Evolutionary conservation across 92 coral and sea anemone species (phyloP), one percentile per base, ranked within the genome.

Genomic region (Diadumene lineata): DNA sequence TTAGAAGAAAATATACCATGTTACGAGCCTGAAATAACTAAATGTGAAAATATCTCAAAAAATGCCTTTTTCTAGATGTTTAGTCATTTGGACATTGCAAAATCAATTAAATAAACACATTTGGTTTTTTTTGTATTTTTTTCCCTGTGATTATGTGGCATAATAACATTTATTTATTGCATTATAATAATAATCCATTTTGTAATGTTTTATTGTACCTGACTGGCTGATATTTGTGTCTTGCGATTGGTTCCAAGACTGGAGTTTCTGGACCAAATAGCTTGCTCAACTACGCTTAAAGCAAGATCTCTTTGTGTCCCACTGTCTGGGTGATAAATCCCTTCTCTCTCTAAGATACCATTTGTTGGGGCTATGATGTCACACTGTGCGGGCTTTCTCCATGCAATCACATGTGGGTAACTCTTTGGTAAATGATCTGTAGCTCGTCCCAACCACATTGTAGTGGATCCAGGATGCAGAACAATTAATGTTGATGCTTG

Each of bases 401-500:
- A 85, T 0, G 97, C 98, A 71, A 94, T 78, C 19, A 92, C 98
- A 69, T 94, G 98, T n/a, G 94, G 97, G 77, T 88, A 84, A 70
- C 97, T 94, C 72, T 88, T 89, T 28, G 98, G 98, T 23, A 84
- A 63, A 81, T 94, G 96, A 70, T 94, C 98, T 48, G 97, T 94
- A 43, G 98, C 98, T 75, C 98, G 94, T 7, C 97, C 98, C 23
- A 94, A 77, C 98, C 98, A 94, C 60, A 94, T 33, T 32, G 92
- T 88, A 2, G 96, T 92, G 57, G 98, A 94, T 25, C 98, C 98
- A 74, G 98, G 98, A 64, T 94, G 98, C 64, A 94, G 92, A 24
- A 94, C 90, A 19, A 94, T 77, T 29, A 94, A 88, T 31, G 97
- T 94, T 11, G 97, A 87, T 1, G 98, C 97, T 71, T 94, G 97